A percentile compares a stretch with the other conserved stretches of the same genome.
Evolutionary conservation across 2,888 invertebrate genomes (phyloP).

Genomic region (Hirtodrosophila trivittata): DNA sequence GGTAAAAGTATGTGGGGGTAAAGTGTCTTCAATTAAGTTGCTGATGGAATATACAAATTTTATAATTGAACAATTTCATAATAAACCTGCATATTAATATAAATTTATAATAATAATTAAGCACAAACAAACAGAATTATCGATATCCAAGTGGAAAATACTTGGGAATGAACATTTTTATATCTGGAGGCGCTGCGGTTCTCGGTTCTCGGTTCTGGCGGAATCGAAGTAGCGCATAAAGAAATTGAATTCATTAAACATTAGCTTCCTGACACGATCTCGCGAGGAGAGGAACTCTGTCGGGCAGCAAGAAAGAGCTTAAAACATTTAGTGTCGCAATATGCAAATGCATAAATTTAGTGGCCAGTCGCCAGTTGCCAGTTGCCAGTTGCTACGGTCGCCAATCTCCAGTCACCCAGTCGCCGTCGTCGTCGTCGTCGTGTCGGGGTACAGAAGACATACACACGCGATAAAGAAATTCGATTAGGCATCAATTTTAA

Average conservation of each 20-base stretch:
- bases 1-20: too few species aligned
- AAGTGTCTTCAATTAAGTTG: too few species aligned
- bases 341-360: slow-evolving; percentile 76
- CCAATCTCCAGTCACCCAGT: slow-evolving; percentile 13
- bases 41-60: too few species aligned
- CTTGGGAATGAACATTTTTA: too few species aligned
- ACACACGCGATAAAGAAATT: slow-evolving; percentile 81
- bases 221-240: slow-evolving; percentile 72
- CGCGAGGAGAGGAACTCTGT: slow-evolving; percentile 17
- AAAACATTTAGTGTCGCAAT: slow-evolving; percentile 75
- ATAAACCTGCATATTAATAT: too few species aligned
- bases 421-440: slow-evolving; percentile 17
- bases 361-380: slow-evolving; percentile 15
- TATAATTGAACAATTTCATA: too few species aligned
- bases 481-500: slow-evolving; percentile 82
- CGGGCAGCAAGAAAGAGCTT: slow-evolving; percentile 38
- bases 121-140: too few species aligned
- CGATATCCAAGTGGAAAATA: too few species aligned
- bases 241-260: slow-evolving; percentile 81
- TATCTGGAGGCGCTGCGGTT: neutral
- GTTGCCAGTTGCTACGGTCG: neutral
- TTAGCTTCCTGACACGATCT: slow-evolving; percentile 74
- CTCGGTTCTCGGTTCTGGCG: too few species aligned
- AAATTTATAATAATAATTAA: too few species aligned
- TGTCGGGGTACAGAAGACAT: slow-evolving; percentile 65